Conservation (phyloP, 2,113 vertebrate genomes). For the Brachionichthys hirsutus region DNA sequence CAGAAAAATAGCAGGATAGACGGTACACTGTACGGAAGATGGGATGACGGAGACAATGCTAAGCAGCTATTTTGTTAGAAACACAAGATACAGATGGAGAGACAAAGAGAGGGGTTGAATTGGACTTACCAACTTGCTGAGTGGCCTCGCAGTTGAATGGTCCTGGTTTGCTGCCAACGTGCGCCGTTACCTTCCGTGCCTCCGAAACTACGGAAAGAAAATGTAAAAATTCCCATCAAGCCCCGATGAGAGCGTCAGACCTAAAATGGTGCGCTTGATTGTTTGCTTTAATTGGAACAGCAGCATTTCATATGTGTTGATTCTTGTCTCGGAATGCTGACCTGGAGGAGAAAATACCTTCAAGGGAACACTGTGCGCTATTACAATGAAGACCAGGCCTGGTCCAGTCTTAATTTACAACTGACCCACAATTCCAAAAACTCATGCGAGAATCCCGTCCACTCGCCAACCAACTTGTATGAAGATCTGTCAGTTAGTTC, state of each 20-base stretch:
- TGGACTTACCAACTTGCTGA: constrained; percentile 57
- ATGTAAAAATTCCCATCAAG: not conserved
- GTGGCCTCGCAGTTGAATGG: constrained; percentile 30
- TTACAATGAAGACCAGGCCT: no score
- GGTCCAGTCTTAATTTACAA: no score
- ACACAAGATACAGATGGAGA: constrained; percentile 27
- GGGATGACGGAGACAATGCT: constrained; percentile 3
- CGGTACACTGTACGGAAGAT: not conserved
- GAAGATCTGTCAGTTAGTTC: no score
- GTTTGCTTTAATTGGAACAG: not conserved
- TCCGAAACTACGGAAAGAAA: constrained; percentile 33
- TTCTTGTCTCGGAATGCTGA: no score
- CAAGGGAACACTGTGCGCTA: not conserved
- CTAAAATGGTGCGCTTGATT: not conserved
- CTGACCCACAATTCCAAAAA: no score
- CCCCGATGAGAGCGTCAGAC: not conserved
- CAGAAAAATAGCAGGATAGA: constrained; percentile 18
- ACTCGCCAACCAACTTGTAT: no score
- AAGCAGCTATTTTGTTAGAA: constrained; percentile 11
- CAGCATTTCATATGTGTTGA: no score
- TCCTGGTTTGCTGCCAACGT: not conserved
- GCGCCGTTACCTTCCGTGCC: constrained; percentile 8
- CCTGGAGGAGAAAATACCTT: no score
- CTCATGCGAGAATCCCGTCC: no score
- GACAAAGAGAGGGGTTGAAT: constrained; percentile 5